Conservation (phyloP, 2,113 vertebrate species). For the Psilopogon haemacephalus region DNA sequence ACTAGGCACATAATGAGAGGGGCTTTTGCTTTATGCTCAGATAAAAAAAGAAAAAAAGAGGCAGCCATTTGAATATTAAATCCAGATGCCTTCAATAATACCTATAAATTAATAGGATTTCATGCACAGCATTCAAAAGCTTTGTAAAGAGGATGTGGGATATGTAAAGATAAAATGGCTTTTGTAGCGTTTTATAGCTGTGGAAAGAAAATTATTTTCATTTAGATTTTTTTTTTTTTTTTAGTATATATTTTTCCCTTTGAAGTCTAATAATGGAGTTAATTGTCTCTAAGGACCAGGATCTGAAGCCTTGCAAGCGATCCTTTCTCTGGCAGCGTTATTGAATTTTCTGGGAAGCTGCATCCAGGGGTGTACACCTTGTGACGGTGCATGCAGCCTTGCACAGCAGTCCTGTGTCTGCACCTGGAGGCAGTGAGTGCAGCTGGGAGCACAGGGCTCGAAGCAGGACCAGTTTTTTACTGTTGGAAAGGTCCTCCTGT, state of each 20-base stretch:
- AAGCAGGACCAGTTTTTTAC: background rate
- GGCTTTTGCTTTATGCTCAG: background rate
- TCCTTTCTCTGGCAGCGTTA: constrained; percentile 1
- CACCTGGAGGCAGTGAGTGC: accelerated
- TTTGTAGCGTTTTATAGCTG: constrained; percentile 24
- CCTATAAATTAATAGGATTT: constrained; percentile 66
- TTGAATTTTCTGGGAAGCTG: constrained; percentile 38
- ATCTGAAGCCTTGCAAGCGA: constrained; percentile 32
- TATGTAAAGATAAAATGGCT: constrained; percentile 58
- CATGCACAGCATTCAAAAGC: constrained; percentile 35
- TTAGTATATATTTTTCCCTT: constrained; percentile 45
- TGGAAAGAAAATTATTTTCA: constrained; percentile 43
- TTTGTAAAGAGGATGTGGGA: constrained; percentile 46
- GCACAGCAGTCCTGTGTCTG: accelerated
- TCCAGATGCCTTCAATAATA: constrained; percentile 44
- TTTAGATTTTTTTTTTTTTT: constrained; percentile 48
- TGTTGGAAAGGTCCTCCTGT: background rate
- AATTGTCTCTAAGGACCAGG: constrained; percentile 61
- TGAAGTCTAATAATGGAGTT: constrained; percentile 63
- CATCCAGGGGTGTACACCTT: background rate
- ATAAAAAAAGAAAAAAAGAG: background rate
- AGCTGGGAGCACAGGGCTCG: background rate
- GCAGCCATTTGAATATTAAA: constrained; percentile 27
- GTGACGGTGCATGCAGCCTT: background rate
- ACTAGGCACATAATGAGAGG: background rate